Evolutionary conservation across 2,888 invertebrate genomes (phyloP).

Genomic region (Patella depressa): DNA sequence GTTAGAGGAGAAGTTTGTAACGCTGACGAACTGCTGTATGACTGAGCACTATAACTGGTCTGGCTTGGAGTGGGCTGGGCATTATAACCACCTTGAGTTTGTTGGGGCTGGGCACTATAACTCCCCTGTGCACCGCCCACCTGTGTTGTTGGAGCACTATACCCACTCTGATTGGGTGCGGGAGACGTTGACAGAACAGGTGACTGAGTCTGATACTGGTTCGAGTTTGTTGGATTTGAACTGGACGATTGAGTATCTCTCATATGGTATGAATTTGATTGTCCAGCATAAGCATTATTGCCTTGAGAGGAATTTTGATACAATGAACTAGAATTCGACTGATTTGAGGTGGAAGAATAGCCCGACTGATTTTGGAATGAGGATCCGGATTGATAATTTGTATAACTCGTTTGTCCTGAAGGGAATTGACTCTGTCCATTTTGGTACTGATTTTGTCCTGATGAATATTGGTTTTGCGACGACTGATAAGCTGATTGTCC

Average conservation of each 20-base stretch:
- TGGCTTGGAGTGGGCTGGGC: slow-evolving; percentile 46
- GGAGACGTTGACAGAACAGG: slow-evolving; percentile 13
- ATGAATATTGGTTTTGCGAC: slow-evolving; percentile 33
- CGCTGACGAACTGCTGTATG: slow-evolving; percentile 34
- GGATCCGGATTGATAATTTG: slow-evolving; percentile 52
- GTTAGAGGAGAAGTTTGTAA: slow-evolving; percentile 55
- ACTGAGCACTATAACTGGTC: slow-evolving; percentile 23
- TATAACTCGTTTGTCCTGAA: background rate
- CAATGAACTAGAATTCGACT: slow-evolving; percentile 29
- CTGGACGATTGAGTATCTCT: slow-evolving; percentile 33
- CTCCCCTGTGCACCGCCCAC: slow-evolving; percentile 38
- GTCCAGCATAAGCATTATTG: slow-evolving; percentile 26
- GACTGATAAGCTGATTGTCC: slow-evolving; percentile 35
- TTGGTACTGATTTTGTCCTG: slow-evolving; percentile 37
- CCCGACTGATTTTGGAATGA: slow-evolving; percentile 59
- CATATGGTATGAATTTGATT: slow-evolving; percentile 58
- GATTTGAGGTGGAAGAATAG: slow-evolving; percentile 32
- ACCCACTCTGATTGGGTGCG: slow-evolving; percentile 19
- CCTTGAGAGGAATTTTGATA: slow-evolving; percentile 36
- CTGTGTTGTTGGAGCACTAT: slow-evolving; percentile 34
- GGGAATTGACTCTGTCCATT: slow-evolving; percentile 47
- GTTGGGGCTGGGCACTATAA: slow-evolving; percentile 34
- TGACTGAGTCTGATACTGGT: slow-evolving; percentile 38
- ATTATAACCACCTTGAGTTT: slow-evolving; percentile 54
- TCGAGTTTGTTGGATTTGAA: slow-evolving; percentile 25